Percentiles rank a stretch among this genome's conserved stretches.
Evolutionary conservation across 2,797 vertebrate species (phyloP).

Genomic region (Heterohyrax brucei): DNA sequence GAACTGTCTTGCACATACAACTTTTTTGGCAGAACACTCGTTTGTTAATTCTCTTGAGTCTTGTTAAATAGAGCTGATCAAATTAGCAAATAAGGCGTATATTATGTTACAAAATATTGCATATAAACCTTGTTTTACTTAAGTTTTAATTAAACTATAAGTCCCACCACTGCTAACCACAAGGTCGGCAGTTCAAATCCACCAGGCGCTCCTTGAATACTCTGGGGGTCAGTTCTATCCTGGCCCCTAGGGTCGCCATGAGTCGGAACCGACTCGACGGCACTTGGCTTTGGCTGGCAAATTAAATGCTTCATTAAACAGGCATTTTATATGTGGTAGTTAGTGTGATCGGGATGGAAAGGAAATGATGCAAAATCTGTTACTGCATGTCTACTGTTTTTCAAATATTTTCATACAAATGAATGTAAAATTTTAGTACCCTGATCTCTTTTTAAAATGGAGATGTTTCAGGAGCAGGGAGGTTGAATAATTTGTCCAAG

Average conservation of each 20-base stretch:
- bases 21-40: background rate
- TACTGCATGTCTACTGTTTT: background rate
- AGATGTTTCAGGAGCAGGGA: background rate
- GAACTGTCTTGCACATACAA: constrained; percentile 13
- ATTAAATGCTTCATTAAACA: constrained; percentile 30
- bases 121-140: constrained; percentile 44
- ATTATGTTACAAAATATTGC: background rate
- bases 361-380: background rate
- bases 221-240: too few relatives aligned
- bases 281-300: too few relatives aligned
- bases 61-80: background rate
- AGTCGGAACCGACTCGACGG: too few relatives aligned
- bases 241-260: too few relatives aligned
- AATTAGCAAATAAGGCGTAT: background rate
- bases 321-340: constrained; percentile 12
- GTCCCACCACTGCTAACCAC: too few relatives aligned
- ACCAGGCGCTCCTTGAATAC: too few relatives aligned
- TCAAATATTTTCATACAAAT: background rate
- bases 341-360: background rate
- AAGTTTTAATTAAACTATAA: constrained; percentile 55
- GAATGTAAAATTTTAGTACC: background rate
- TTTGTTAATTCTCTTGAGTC: background rate
- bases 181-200: too few relatives aligned
- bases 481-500: background rate
- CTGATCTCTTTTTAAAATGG: constrained; percentile 36